Conservation (phyloP, 2,113 vertebrate species). For the Oreocharis arfaki region DNA sequence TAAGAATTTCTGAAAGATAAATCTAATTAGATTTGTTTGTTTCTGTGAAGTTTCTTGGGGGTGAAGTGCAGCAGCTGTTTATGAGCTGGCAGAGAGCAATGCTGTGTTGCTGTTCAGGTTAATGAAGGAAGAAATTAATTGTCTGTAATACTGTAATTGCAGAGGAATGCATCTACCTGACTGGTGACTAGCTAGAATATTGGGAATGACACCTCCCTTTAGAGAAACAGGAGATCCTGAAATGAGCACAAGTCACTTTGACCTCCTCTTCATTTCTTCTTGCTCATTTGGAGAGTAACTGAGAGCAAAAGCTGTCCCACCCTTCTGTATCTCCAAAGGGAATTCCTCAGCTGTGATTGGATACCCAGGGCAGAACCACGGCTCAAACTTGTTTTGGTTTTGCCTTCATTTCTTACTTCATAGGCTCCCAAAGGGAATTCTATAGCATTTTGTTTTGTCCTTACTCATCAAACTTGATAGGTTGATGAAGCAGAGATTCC, state of each 20-base stretch:
- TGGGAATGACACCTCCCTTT: not conserved
- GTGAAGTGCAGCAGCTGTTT: not conserved
- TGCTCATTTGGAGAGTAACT: not conserved
- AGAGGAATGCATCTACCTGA: not conserved
- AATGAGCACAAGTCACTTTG: not conserved
- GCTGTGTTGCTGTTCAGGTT: not conserved
- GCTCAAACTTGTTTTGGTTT: not conserved
- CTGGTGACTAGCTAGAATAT: not conserved
- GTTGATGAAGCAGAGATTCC: not conserved
- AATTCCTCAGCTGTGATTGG: not conserved
- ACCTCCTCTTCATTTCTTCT: not conserved
- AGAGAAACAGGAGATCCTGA: not conserved
- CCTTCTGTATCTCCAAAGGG: not conserved
- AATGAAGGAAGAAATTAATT: conserved; percentile 22
- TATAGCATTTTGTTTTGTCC: not conserved
- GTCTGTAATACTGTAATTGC: not conserved
- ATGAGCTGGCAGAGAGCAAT: not conserved
- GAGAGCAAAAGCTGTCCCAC: not conserved
- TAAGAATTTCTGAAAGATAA: not conserved
- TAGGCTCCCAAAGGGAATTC: not conserved
- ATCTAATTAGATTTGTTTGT: not conserved
- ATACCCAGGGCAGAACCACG: not conserved
- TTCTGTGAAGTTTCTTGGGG: not conserved
- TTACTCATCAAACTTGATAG: not conserved
- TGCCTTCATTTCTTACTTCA: not conserved